These are phyloP conservation scores for Cricetomys ansorgei DNA, from an alignment of 2,113 vertebrate species.

Conservation along the genomic window DNA sequence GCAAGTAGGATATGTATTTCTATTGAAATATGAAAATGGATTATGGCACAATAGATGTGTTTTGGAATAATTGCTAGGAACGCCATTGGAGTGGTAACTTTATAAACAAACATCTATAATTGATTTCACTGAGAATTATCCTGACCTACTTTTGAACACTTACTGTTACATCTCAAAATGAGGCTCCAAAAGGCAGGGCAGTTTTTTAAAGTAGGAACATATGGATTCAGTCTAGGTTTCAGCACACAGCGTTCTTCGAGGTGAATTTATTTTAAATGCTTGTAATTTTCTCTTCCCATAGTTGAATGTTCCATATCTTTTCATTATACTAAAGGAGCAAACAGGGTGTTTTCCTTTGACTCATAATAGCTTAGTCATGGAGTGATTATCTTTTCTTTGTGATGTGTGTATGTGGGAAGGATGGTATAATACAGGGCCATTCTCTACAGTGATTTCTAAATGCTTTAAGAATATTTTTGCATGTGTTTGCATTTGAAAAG, in stretches of 20 bases:
- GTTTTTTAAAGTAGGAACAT: conserved; percentile 13
- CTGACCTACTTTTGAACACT: conserved; percentile 45
- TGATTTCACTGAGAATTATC: conserved; percentile 71
- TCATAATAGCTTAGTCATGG: conserved; percentile 80
- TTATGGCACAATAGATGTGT: not conserved
- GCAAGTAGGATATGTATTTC: not conserved
- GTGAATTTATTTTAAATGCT: conserved; percentile 64
- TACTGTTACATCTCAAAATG: conserved; percentile 5
- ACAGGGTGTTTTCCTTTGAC: conserved; percentile 73
- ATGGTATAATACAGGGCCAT: conserved; percentile 76
- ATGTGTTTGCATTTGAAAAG: conserved; percentile 67
- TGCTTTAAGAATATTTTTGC: conserved; percentile 80
- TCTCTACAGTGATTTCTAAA: conserved; percentile 78
- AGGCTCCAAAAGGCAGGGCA: conserved; percentile 33
- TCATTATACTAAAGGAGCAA: conserved; percentile 73
- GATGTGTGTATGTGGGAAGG: conserved; percentile 76
- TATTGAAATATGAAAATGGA: conserved; percentile 11
- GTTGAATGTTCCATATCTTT: conserved; percentile 31
- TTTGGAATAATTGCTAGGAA: conserved; percentile 10
- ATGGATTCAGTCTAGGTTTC: conserved; percentile 39
- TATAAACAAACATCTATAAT: not conserved
- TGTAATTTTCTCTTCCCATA: conserved; percentile 59
- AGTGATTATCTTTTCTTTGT: conserved; percentile 77
- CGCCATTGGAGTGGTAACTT: not conserved
- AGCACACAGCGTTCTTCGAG: conserved; percentile 50